Evolutionary conservation across 2,888 invertebrate species (phyloP).

Genomic region (Apodemia mormo): DNA sequence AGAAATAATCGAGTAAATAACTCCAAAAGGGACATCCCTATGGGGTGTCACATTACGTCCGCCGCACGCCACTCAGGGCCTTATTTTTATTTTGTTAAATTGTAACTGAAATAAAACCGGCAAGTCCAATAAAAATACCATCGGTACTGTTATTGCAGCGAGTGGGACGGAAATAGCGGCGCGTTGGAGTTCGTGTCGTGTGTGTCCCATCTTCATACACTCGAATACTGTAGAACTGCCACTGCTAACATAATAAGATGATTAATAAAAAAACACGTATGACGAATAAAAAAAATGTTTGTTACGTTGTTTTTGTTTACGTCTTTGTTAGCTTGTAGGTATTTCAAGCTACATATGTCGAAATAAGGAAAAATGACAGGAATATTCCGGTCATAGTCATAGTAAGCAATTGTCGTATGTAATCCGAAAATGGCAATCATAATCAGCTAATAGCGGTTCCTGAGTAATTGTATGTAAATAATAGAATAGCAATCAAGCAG

Average conservation of each 20-base stretch:
- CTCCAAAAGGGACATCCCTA: slow-evolving; percentile 33
- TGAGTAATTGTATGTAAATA: too few species aligned
- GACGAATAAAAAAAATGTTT: too few species aligned
- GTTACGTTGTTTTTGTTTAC: too few species aligned
- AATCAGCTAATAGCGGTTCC: too few species aligned
- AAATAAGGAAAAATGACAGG: too few species aligned
- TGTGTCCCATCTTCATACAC: slow-evolving; percentile 25
- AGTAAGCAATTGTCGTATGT: too few species aligned
- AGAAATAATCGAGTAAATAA: slow-evolving; percentile 17
- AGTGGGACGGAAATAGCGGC: slow-evolving; percentile 63
- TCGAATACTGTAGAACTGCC: neutral
- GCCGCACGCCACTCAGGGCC: slow-evolving; percentile 49
- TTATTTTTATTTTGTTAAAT: slow-evolving; percentile 81
- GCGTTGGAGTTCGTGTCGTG: slow-evolving; percentile 50
- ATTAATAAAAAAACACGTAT: too few species aligned
- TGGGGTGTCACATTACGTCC: slow-evolving; percentile 51
- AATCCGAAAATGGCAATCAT: too few species aligned
- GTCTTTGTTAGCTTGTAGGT: too few species aligned
- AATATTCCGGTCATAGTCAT: too few species aligned
- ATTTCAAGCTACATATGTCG: too few species aligned
- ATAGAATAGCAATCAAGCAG: too few species aligned
- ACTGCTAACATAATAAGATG: neutral
- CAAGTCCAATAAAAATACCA: slow-evolving; percentile 79
- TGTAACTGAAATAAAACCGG: slow-evolving; percentile 80
- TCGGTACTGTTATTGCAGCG: slow-evolving; percentile 75